These are phyloP conservation scores for Mercenaria mercenaria DNA, from an alignment of 1,140 invertebrate species.

Conservation along the genomic window DNA sequence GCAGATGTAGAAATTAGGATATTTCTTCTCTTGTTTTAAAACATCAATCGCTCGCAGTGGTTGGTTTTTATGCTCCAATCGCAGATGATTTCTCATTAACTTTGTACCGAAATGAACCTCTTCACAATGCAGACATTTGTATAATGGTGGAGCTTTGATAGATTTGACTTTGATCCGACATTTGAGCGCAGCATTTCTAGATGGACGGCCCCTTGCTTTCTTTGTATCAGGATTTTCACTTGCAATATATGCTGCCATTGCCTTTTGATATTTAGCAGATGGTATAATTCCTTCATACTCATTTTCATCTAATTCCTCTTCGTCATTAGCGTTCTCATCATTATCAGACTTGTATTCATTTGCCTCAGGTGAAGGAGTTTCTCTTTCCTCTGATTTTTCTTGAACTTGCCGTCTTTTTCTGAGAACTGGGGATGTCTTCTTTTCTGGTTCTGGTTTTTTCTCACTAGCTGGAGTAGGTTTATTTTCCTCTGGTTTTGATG, in stretches of 20 bases:
- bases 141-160: slow-evolving; percentile 65
- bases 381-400: background rate
- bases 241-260: slow-evolving; percentile 69
- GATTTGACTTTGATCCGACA: slow-evolving; percentile 60
- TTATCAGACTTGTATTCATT: background rate
- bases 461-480: background rate
- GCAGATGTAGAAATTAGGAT: slow-evolving; percentile 52
- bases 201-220: slow-evolving; percentile 58
- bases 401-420: background rate
- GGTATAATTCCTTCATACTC: slow-evolving; percentile 62
- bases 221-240: slow-evolving; percentile 60
- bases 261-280: slow-evolving; percentile 62
- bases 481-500: background rate
- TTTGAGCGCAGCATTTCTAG: slow-evolving; percentile 68
- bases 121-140: slow-evolving; percentile 70
- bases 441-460: background rate
- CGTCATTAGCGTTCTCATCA: slow-evolving; percentile 13
- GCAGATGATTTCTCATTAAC: slow-evolving; percentile 68
- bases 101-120: slow-evolving; percentile 67
- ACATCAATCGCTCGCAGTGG: slow-evolving; percentile 69
- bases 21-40: slow-evolving; percentile 58
- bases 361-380: background rate
- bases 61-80: slow-evolving; percentile 54
- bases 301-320: slow-evolving; percentile 55
- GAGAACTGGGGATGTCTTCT: background rate